Conservation (phyloP, 2,113 vertebrate genomes). For the Scalopus aquaticus region DNA sequence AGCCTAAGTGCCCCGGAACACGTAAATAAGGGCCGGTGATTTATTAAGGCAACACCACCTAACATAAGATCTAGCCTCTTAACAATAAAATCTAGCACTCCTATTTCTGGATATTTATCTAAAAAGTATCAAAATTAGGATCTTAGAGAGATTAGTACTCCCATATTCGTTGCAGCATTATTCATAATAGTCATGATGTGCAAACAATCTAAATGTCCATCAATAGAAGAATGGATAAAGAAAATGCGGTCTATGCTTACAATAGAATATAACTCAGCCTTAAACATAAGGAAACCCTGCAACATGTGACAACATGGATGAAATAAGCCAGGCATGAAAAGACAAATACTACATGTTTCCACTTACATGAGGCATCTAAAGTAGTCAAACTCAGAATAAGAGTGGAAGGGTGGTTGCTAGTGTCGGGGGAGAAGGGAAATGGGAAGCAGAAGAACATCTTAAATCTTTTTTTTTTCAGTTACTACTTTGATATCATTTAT, state of each 20-base stretch:
- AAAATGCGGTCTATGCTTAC: too few species aligned
- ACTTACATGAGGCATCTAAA: neutral
- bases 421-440: neutral
- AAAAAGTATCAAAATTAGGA: neutral
- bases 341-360: neutral
- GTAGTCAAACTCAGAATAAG: neutral
- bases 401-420: neutral
- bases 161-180: neutral
- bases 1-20: neutral
- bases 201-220: too few species aligned
- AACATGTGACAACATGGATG: neutral
- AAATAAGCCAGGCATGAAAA: neutral
- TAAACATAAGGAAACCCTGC: neutral
- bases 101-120: too few species aligned
- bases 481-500: too few species aligned
- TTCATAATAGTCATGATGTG: too few species aligned
- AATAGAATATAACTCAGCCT: neutral
- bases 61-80: too few species aligned
- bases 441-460: slow-evolving; percentile 10
- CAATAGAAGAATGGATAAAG: too few species aligned
- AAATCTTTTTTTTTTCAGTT: too few species aligned
- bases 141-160: neutral
- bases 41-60: neutral
- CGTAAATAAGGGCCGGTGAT: neutral
- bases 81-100: too few species aligned